Evolutionary conservation across 1,140 invertebrate genomes (phyloP).

Genomic region (Euura saliciscinereae): DNA sequence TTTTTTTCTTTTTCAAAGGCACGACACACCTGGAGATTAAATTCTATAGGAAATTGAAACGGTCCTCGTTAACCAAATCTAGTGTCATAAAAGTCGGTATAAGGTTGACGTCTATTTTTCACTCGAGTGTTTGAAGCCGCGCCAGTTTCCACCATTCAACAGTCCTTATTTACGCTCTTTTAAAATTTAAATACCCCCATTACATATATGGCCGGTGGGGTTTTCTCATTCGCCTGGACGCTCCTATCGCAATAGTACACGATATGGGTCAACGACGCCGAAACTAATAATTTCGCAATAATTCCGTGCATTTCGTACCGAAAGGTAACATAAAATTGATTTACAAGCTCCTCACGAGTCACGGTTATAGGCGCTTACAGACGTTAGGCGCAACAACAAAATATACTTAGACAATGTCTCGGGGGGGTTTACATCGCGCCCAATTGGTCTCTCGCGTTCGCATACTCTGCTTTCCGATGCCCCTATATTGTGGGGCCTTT

Average conservation of each 20-base stretch:
- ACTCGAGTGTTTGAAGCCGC: neutral
- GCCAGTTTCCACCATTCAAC: neutral
- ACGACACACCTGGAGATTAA: neutral
- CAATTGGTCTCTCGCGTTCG: neutral
- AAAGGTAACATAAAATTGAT: slow-evolving; percentile 7
- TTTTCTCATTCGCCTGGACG: too few relatives aligned
- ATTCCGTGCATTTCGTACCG: neutral
- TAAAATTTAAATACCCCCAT: too few relatives aligned
- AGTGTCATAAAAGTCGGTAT: neutral
- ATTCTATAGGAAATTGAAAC: neutral
- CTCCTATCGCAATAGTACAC: too few relatives aligned
- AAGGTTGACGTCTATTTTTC: slow-evolving; percentile 1
- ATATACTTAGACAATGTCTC: slow-evolving; percentile 4
- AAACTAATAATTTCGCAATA: too few relatives aligned
- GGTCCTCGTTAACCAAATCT: slow-evolving; percentile 6
- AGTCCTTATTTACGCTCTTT: too few relatives aligned
- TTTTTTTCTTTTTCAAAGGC: too few relatives aligned
- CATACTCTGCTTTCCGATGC: neutral
- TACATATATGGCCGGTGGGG: too few relatives aligned
- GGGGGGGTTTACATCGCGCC: neutral
- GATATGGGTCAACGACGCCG: too few relatives aligned
- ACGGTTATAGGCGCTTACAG: neutral
- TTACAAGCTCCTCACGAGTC: neutral
- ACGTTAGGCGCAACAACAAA: neutral
- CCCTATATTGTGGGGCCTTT: neutral